Evolutionary conservation across 2,888 invertebrate species (phyloP).

Genomic region (Chironomus riparius): DNA sequence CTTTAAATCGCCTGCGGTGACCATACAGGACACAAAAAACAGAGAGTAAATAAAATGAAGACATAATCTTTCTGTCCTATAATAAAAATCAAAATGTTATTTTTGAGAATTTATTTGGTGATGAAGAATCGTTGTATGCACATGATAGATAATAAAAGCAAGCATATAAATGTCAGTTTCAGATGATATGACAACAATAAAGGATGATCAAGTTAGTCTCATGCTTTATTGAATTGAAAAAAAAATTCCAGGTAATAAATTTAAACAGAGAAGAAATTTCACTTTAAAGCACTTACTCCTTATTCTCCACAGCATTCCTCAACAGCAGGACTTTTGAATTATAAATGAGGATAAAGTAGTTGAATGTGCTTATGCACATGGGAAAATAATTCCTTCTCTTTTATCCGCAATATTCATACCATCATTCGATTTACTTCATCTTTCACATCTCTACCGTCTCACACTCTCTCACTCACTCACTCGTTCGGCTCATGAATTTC

Average conservation of each 20-base stretch:
- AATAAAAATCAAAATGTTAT: not conserved
- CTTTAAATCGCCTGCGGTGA: not conserved
- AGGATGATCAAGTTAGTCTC: not conserved
- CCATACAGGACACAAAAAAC: not conserved
- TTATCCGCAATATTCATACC: not conserved
- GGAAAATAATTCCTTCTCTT: not conserved
- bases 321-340: not conserved
- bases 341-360: conserved; percentile 1
- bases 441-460: not conserved
- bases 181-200: not conserved
- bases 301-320: not conserved
- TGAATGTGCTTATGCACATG: conserved; percentile 2
- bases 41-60: not conserved
- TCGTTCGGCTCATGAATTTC: conserved; percentile 3
- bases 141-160: not conserved
- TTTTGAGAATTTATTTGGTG: not conserved
- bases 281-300: not conserved
- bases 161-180: not conserved
- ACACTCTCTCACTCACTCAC: not conserved
- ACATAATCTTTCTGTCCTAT: not conserved
- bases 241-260: not conserved
- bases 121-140: not conserved
- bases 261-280: not conserved
- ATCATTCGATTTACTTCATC: not conserved
- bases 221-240: not conserved